Evolutionary conservation across 2,888 invertebrate genomes (phyloP).

Genomic region (Pomacea canaliculata): DNA sequence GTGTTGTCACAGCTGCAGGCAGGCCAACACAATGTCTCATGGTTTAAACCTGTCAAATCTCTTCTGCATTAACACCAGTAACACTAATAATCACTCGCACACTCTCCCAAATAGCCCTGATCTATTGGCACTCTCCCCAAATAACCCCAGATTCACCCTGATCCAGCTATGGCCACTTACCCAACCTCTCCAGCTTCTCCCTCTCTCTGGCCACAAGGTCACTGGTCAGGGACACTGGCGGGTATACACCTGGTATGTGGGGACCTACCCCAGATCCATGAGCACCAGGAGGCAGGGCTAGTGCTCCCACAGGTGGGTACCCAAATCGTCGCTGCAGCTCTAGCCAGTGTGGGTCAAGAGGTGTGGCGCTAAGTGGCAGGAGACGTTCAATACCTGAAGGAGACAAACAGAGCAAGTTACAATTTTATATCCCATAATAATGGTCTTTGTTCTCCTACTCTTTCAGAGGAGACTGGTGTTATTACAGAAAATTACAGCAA

Average conservation of each 20-base stretch:
- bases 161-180: conserved; percentile 36
- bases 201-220: conserved; percentile 84
- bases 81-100: too few relatives aligned
- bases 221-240: conserved; percentile 76
- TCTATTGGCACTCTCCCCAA: too few relatives aligned
- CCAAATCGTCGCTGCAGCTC: conserved; percentile 80
- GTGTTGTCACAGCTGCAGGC: too few relatives aligned
- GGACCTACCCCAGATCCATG: conserved; percentile 72
- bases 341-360: conserved; percentile 78
- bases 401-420: not conserved
- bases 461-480: too few relatives aligned
- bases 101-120: too few relatives aligned
- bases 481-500: too few relatives aligned
- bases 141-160: too few relatives aligned
- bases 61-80: too few relatives aligned
- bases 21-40: too few relatives aligned
- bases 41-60: too few relatives aligned
- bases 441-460: too few relatives aligned
- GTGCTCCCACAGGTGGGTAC: conserved; percentile 71
- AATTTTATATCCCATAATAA: not conserved
- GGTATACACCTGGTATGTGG: conserved; percentile 69
- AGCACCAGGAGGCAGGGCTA: conserved; percentile 45
- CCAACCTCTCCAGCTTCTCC: conserved; percentile 82
- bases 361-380: conserved; percentile 55
- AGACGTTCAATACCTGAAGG: conserved; percentile 60